These are phyloP conservation scores for Smittia sp. DNA, from an alignment of 2,888 invertebrate genomes.

Conservation along the genomic window DNA sequence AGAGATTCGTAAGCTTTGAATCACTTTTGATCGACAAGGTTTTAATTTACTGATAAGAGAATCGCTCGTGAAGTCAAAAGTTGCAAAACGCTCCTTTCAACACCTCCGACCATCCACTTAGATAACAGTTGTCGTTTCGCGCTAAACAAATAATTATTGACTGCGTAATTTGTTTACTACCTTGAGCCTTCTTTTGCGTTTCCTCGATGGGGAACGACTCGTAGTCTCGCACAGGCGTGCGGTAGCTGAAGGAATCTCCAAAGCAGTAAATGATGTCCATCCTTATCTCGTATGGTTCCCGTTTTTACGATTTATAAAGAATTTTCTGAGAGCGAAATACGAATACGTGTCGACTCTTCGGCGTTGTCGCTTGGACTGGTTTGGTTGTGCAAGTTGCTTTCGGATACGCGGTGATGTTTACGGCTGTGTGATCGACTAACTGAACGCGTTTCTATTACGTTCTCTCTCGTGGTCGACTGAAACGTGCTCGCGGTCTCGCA, in stretches of 20 bases:
- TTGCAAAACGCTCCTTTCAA: background rate
- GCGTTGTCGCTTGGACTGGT: background rate
- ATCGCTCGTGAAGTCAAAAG: background rate
- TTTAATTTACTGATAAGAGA: background rate
- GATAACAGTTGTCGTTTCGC: background rate
- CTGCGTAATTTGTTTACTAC: conserved; percentile 1
- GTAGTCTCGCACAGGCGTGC: conserved; percentile 17
- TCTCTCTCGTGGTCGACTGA: background rate
- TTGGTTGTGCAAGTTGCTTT: background rate
- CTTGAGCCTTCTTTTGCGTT: conserved; percentile 28
- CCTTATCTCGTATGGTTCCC: background rate
- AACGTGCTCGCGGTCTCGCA: too few relatives aligned
- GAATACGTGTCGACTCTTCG: background rate
- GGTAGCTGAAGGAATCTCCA: conserved; percentile 26
- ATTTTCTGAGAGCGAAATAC: background rate
- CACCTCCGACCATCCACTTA: background rate
- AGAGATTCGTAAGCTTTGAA: background rate
- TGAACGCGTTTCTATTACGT: background rate
- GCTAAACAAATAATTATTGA: background rate
- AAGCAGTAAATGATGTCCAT: conserved; percentile 38
- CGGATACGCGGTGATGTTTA: background rate
- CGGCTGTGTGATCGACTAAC: background rate
- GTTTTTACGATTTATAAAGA: background rate
- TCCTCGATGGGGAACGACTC: conserved; percentile 22
- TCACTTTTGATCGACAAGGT: background rate